These are phyloP conservation scores for Rhodophaea formosa DNA, from an alignment of 2,888 invertebrate species.

Conservation along the genomic window DNA sequence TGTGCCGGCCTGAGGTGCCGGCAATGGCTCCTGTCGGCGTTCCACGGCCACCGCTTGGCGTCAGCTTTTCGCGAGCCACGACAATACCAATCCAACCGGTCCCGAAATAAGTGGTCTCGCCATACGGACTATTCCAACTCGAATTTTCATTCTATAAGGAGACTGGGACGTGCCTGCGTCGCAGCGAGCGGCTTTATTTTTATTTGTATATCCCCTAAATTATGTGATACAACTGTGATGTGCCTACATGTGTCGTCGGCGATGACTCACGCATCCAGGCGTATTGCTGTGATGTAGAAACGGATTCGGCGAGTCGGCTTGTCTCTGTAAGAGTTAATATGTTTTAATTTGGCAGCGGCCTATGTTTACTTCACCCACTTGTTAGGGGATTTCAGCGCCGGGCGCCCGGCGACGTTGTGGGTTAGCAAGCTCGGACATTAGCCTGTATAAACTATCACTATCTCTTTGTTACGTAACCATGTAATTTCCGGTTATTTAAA, in stretches of 20 bases:
- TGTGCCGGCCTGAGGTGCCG: constrained; percentile 32
- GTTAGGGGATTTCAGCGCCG: constrained; percentile 19
- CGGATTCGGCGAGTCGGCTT: constrained; percentile 25
- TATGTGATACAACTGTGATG: constrained; percentile 48
- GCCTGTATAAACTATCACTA: constrained; percentile 26
- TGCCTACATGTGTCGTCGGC: constrained; percentile 44
- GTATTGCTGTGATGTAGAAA: constrained; percentile 45
- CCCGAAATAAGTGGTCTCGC: constrained; percentile 48
- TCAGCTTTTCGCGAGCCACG: constrained; percentile 39
- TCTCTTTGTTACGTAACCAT: constrained; percentile 34
- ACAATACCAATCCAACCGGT: constrained; percentile 40
- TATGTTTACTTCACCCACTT: constrained; percentile 45
- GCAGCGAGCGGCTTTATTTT: constrained; percentile 32
- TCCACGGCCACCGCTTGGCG: constrained; percentile 23
- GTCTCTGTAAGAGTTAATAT: constrained; percentile 32
- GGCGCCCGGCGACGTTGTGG: constrained; percentile 2
- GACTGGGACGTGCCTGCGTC: constrained; percentile 43
- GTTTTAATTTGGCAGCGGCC: constrained; percentile 35
- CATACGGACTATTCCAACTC: constrained; percentile 43
- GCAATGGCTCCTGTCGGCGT: constrained; percentile 27
- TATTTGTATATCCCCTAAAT: constrained; percentile 35
- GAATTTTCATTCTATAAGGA: constrained; percentile 41
- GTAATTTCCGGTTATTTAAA: constrained; percentile 6
- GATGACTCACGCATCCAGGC: constrained; percentile 46
- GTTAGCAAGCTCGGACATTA: background rate